Evolutionary conservation across 2,113 vertebrate species (phyloP).

Genomic region (Pardalotus punctatus): DNA sequence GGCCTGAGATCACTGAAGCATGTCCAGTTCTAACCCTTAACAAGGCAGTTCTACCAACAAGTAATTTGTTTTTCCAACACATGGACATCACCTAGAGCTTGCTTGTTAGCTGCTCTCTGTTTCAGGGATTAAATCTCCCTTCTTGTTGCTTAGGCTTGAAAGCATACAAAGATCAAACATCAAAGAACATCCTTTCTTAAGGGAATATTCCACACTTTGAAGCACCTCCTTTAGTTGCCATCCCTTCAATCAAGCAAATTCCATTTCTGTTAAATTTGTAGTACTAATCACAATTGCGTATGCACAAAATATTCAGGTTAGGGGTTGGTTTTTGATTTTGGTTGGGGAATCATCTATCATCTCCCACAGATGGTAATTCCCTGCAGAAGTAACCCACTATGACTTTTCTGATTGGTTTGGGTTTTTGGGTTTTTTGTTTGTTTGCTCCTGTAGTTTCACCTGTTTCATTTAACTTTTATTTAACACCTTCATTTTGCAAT

Average conservation of each 20-base stretch:
- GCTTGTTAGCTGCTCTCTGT: neutral
- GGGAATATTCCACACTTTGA: neutral
- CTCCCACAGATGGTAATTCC: neutral
- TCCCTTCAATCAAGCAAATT: neutral
- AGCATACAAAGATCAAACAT: neutral
- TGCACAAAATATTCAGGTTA: neutral
- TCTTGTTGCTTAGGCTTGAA: neutral
- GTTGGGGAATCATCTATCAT: neutral
- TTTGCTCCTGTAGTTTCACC: neutral
- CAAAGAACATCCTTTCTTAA: neutral
- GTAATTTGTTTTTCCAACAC: neutral
- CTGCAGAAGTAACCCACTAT: neutral
- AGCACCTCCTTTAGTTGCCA: neutral
- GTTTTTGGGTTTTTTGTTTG: neutral
- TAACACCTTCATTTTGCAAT: neutral
- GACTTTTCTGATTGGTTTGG: neutral
- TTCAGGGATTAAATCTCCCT: neutral
- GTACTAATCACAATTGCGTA: neutral
- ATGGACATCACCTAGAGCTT: neutral
- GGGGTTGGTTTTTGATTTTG: neutral
- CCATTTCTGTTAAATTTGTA: neutral
- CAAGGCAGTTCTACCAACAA: neutral
- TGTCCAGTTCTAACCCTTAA: neutral
- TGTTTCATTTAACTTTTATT: neutral
- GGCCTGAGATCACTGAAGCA: neutral